A percentile compares a stretch with the other conserved stretches of the same genome.
Evolutionary conservation across 2,797 vertebrate genomes (phyloP).

Genomic region (Distichodus sexfasciatus): DNA sequence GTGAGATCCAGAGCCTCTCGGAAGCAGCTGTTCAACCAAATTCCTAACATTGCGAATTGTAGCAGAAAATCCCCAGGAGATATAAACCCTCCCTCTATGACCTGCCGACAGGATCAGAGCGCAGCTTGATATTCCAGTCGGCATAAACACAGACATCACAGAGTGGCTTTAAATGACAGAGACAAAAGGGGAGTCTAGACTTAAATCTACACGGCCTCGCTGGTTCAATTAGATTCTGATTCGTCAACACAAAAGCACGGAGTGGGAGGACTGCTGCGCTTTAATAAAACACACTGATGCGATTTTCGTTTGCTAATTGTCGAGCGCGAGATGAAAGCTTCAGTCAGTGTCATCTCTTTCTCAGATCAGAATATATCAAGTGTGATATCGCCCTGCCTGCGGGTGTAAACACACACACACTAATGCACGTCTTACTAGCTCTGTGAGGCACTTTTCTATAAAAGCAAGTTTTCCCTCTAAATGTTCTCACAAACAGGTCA

Average conservation of each 20-base stretch:
- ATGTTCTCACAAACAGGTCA: no score
- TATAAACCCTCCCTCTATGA: slow-evolving; percentile 16
- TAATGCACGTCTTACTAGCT: no score
- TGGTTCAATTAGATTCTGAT: neutral
- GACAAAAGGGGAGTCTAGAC: neutral
- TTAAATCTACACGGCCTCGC: neutral
- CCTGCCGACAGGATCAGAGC: slow-evolving; percentile 1
- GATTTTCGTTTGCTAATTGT: neutral
- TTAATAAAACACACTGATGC: no score
- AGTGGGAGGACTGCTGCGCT: neutral
- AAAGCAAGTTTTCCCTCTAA: no score
- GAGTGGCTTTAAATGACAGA: slow-evolving; percentile 1
- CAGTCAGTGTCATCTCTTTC: neutral
- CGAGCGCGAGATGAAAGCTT: slow-evolving; percentile 7
- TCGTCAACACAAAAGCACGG: neutral
- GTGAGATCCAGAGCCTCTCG: slow-evolving; percentile 43
- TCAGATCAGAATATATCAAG: no score
- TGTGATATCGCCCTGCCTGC: no score
- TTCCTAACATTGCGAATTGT: slow-evolving; percentile 60
- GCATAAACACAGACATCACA: neutral
- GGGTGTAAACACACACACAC: no score
- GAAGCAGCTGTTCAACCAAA: slow-evolving; percentile 62
- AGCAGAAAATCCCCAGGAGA: slow-evolving; percentile 41
- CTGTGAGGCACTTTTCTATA: no score
- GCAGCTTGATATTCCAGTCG: neutral